These are phyloP conservation scores for Euphysa ruthae DNA, from an alignment of 30 jellyfish, hydroid and myxozoan genomes.

Conservation along the genomic window DNA sequence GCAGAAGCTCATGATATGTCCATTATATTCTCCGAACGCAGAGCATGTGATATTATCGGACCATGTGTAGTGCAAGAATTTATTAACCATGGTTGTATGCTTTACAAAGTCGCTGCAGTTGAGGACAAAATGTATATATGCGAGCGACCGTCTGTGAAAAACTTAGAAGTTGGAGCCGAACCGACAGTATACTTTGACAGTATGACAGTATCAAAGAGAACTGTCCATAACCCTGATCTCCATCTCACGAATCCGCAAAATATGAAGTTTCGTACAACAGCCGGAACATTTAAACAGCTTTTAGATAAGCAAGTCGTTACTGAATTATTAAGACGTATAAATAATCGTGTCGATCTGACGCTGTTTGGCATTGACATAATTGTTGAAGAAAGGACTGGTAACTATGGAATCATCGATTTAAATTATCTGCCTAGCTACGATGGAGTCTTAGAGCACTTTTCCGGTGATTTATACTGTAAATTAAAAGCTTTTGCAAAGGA, in stretches of 20 bases:
- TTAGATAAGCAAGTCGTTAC: slow-evolving; percentile 56
- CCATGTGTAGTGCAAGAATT: slow-evolving; percentile 90
- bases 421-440: slow-evolving; percentile 92
- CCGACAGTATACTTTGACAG: slow-evolving; percentile 50
- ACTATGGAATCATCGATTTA: slow-evolving; percentile 76
- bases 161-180: slow-evolving; percentile 45
- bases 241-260: slow-evolving; percentile 33
- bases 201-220: slow-evolving; percentile 59
- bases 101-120: slow-evolving; percentile 63
- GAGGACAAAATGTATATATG: slow-evolving; percentile 51
- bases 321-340: slow-evolving; percentile 44
- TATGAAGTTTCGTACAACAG: slow-evolving; percentile 27
- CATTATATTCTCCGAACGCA: slow-evolving; percentile 45
- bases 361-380: slow-evolving; percentile 80
- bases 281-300: slow-evolving; percentile 5
- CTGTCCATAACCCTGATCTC: slow-evolving; percentile 42
- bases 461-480: slow-evolving; percentile 46
- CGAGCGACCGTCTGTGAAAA: slow-evolving; percentile 86
- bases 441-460: slow-evolving; percentile 57
- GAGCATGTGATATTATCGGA: slow-evolving; percentile 29
- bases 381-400: slow-evolving; percentile 49
- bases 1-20: slow-evolving; percentile 86
- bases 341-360: slow-evolving; percentile 15
- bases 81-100: slow-evolving; percentile 65
- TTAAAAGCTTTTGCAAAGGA: slow-evolving; percentile 4